Percentiles rank a stretch among this genome's conserved stretches.
Evolutionary conservation across 2,113 vertebrate species (phyloP).

Genomic region (Apteryx mantelli): DNA sequence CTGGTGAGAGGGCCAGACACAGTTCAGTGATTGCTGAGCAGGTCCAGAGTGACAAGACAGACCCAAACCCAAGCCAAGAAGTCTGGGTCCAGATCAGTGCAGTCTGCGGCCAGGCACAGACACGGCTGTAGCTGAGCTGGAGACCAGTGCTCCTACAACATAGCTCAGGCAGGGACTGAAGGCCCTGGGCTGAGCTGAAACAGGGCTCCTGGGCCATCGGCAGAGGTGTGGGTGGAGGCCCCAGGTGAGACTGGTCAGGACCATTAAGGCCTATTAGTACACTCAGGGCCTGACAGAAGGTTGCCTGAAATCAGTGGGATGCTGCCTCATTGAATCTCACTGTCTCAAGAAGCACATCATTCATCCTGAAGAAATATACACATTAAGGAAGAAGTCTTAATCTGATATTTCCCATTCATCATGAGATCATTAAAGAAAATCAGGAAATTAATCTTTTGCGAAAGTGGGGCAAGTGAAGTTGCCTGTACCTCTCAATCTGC

Average conservation of each 20-base stretch:
- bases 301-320: background rate
- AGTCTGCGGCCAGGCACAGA: rapidly evolving
- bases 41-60: rapidly evolving
- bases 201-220: background rate
- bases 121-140: rapidly evolving
- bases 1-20: too few relatives aligned
- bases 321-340: background rate
- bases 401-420: background rate
- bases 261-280: background rate
- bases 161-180: rapidly evolving
- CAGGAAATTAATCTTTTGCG: background rate
- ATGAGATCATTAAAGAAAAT: background rate
- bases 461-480: background rate
- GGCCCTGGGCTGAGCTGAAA: background rate
- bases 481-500: background rate
- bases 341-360: rapidly evolving
- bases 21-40: background rate
- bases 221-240: background rate
- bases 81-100: rapidly evolving
- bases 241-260: background rate
- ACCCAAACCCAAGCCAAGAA: background rate
- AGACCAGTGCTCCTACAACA: background rate
- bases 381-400: background rate
- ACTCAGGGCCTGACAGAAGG: background rate
- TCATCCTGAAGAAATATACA: background rate